Conservation (phyloP, 2,797 vertebrate species). For the Sarcophilus harrisii region DNA sequence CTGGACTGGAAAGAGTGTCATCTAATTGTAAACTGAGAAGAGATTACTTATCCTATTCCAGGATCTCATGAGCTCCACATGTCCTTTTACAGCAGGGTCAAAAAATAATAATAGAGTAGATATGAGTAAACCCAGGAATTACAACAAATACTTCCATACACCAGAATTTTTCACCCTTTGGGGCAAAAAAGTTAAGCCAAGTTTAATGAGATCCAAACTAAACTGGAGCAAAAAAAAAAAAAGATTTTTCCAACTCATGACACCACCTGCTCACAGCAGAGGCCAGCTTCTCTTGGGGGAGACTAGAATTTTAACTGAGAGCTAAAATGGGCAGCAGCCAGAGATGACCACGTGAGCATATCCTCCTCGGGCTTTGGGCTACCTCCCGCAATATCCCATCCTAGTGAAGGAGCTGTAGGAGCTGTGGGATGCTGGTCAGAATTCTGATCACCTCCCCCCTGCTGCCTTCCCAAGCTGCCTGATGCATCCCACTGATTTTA, state of each 20-base stretch:
- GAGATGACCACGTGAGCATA: background rate
- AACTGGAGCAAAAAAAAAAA: background rate
- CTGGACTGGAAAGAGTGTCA: background rate
- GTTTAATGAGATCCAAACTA: slow-evolving; percentile 17
- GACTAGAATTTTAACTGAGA: background rate
- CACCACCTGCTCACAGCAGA: background rate
- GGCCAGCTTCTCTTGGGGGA: background rate
- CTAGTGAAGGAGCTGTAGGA: slow-evolving; percentile 49
- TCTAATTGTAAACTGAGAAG: background rate
- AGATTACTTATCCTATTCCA: background rate
- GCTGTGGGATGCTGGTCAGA: slow-evolving; percentile 56
- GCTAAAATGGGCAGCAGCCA: background rate
- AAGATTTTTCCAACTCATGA: background rate
- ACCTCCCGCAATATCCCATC: background rate
- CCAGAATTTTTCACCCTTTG: background rate
- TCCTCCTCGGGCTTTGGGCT: background rate
- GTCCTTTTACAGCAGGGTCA: background rate
- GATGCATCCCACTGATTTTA: slow-evolving; percentile 75
- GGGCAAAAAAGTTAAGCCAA: background rate
- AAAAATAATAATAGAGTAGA: background rate
- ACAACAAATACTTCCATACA: background rate
- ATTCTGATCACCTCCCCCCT: slow-evolving; percentile 68
- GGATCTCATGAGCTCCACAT: background rate
- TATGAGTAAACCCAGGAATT: slow-evolving; percentile 28
- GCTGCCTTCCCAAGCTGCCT: slow-evolving; percentile 75